Conservation (phyloP, 2,797 vertebrate genomes). For the Halcyon badia region DNA sequence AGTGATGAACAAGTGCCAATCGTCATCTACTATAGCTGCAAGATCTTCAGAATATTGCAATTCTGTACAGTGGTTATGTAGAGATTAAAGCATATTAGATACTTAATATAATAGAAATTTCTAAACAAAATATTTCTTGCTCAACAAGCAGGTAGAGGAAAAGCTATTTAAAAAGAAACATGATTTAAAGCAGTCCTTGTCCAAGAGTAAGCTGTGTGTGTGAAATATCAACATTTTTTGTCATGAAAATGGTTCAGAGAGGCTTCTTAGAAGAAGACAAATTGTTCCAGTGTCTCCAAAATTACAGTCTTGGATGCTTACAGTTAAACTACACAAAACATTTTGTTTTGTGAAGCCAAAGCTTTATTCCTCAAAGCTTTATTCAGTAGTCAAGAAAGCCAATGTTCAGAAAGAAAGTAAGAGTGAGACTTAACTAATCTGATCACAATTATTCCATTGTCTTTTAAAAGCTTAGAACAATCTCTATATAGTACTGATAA, state of each 20-base stretch:
- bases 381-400: constrained; percentile 5
- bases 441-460: background rate
- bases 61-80: background rate
- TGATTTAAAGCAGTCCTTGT: background rate
- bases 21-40: background rate
- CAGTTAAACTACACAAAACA: background rate
- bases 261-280: constrained; percentile 24
- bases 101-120: background rate
- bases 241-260: constrained; percentile 25
- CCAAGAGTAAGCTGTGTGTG: background rate
- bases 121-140: background rate
- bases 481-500: background rate
- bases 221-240: background rate
- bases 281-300: constrained; percentile 26
- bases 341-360: constrained; percentile 16
- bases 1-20: background rate
- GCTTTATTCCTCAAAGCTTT: constrained; percentile 22
- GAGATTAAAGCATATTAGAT: background rate
- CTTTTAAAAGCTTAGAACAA: background rate
- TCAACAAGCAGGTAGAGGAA: background rate
- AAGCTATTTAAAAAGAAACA: background rate
- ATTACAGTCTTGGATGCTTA: constrained; percentile 2
- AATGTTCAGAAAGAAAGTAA: background rate
- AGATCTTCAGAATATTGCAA: background rate
- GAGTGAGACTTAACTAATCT: background rate